Evolutionary conservation across 1,140 invertebrate species (phyloP).

Genomic region (Drosophila bocki): DNA sequence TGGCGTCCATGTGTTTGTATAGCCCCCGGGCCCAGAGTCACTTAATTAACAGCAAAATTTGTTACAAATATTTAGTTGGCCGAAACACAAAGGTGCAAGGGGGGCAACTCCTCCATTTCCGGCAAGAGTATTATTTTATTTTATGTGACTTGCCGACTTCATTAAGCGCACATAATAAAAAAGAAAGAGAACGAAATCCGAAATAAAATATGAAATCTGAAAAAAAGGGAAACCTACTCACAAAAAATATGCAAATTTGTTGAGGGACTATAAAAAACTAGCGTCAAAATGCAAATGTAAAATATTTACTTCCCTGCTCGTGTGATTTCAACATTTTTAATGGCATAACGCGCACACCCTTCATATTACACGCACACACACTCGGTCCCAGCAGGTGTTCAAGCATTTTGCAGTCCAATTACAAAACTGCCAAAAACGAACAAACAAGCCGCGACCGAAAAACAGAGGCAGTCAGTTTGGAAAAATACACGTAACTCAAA

Average conservation of each 20-base stretch:
- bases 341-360: constrained; percentile 55
- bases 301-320: constrained; percentile 77
- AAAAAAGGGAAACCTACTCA: constrained; percentile 22
- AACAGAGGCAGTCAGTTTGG: constrained; percentile 7
- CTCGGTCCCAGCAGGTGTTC: constrained; percentile 64
- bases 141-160: constrained; percentile 62
- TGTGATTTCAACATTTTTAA: constrained; percentile 81
- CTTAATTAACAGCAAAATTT: constrained; percentile 82
- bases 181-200: constrained; percentile 23
- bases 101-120: constrained; percentile 34
- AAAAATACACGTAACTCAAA: constrained; percentile 43
- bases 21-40: constrained; percentile 48
- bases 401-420: constrained; percentile 72
- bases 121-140: constrained; percentile 37
- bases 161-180: constrained; percentile 69
- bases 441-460: constrained; percentile 17
- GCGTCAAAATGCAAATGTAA: constrained; percentile 82
- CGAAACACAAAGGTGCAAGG: constrained; percentile 50
- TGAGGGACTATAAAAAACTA: constrained; percentile 68
- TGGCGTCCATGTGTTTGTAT: constrained; percentile 30
- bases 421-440: constrained; percentile 70
- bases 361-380: constrained; percentile 4
- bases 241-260: constrained; percentile 76
- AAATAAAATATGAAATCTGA: constrained; percentile 55
- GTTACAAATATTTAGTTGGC: constrained; percentile 80